Percentiles rank a stretch among this genome's conserved stretches.
phyloP scores from a whole-genome alignment of 2,797 vertebrate genomes.

The Lates japonicus region DNA sequence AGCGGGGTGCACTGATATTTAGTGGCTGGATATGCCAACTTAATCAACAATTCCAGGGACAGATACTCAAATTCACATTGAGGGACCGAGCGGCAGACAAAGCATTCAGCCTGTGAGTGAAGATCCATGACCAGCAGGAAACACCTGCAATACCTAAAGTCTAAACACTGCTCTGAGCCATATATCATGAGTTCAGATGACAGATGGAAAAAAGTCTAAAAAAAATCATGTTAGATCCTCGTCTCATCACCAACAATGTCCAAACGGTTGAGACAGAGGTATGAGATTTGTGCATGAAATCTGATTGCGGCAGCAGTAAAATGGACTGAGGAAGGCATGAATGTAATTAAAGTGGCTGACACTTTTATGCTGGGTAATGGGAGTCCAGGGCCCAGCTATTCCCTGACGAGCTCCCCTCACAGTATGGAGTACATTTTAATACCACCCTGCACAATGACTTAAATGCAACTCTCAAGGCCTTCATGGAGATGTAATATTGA shows the following conservation, averaged over 20 bases:
- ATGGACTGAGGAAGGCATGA: constrained; percentile 83
- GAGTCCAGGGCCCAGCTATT: constrained; percentile 89
- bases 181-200: constrained; percentile 59
- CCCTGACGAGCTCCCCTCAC: constrained; percentile 90
- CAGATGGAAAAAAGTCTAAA: constrained; percentile 1
- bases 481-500: constrained; percentile 96
- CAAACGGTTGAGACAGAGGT: constrained; percentile 73
- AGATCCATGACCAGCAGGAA: constrained; percentile 62
- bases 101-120: constrained; percentile 54
- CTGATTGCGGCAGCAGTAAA: constrained; percentile 85
- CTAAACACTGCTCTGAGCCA: constrained; percentile 55
- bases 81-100: constrained; percentile 50
- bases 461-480: constrained; percentile 95
- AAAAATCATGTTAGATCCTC: constrained; percentile 38
- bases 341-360: constrained; percentile 88
- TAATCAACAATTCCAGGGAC: constrained; percentile 77
- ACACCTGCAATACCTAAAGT: constrained; percentile 65
- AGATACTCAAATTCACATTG: constrained; percentile 71
- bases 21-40: constrained; percentile 77
- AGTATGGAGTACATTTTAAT: constrained; percentile 94
- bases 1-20: constrained; percentile 84
- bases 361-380: constrained; percentile 89
- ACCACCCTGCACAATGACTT: constrained; percentile 94
- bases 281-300: constrained; percentile 79
- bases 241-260: constrained; percentile 54